phyloP scores from a whole-genome alignment of 2,888 invertebrate species.

The Ichneumoninae sp. region DNA sequence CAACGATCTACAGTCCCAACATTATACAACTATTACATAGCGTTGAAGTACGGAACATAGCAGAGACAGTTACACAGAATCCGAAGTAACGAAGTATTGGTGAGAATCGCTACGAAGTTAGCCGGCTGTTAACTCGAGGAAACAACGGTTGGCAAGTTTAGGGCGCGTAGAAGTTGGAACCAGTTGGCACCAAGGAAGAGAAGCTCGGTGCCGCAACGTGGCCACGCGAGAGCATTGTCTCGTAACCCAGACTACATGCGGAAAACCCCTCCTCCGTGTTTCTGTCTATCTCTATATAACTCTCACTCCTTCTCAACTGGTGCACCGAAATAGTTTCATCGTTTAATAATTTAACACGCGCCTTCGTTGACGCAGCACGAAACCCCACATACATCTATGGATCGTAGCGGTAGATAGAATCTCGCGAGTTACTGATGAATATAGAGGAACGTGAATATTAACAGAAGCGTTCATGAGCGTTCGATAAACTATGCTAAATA shows the following conservation, averaged over 20 bases:
- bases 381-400: background rate
- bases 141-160: constrained; percentile 80
- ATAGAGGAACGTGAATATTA: background rate
- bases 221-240: constrained; percentile 54
- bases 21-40: background rate
- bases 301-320: constrained; percentile 56
- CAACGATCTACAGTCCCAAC: too few species aligned
- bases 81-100: constrained; percentile 71
- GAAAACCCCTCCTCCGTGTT: background rate
- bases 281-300: background rate
- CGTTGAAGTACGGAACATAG: too few species aligned
- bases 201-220: constrained; percentile 11
- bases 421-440: background rate
- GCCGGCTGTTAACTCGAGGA: constrained; percentile 82
- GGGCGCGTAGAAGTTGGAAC: constrained; percentile 74
- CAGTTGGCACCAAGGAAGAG: constrained; percentile 78
- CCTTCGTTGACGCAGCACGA: constrained; percentile 66
- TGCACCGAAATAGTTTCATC: constrained; percentile 81
- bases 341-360: constrained; percentile 82
- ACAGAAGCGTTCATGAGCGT: background rate
- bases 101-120: constrained; percentile 78
- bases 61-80: too few species aligned
- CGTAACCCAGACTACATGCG: constrained; percentile 8
- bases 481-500: constrained; percentile 36
- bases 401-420: background rate